Evolutionary conservation across 2,888 invertebrate species (phyloP).

Genomic region (Conus canariensis): DNA sequence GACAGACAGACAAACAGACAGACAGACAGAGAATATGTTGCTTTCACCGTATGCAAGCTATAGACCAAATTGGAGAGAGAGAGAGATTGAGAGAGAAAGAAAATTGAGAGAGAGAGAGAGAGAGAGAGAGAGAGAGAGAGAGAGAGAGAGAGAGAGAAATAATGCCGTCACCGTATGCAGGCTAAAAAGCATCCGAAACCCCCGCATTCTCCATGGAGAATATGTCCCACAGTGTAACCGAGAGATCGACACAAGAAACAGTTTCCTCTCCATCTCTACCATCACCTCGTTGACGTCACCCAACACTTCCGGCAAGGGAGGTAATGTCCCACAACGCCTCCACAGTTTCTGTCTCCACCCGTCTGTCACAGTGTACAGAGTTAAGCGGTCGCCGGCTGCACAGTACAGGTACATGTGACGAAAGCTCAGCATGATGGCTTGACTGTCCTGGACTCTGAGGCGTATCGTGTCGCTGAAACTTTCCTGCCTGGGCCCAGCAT

Average conservation of each 20-base stretch:
- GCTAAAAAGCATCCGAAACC: background rate
- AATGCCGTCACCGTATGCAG: background rate
- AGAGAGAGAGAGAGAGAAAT: too few species aligned
- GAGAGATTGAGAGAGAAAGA: too few species aligned
- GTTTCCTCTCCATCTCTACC: background rate
- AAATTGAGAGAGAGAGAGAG: too few species aligned
- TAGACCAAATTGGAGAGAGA: too few species aligned
- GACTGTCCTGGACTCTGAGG: background rate
- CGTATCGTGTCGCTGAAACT: background rate
- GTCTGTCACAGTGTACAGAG: background rate
- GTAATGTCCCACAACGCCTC: background rate
- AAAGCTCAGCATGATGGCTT: background rate
- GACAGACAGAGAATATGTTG: too few species aligned
- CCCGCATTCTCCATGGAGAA: background rate
- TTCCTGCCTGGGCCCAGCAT: background rate
- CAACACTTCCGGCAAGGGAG: slow-evolving; percentile 1
- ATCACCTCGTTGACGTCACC: background rate
- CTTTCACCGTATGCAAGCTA: too few species aligned
- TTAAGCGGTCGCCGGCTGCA: background rate
- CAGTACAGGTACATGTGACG: background rate
- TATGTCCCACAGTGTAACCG: background rate
- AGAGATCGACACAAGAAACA: background rate
- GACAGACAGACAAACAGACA: too few species aligned
- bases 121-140: too few species aligned
- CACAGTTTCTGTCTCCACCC: background rate